Evolutionary conservation across 2,888 invertebrate species (phyloP).

Genomic region (Lepidochrysops patricia): DNA sequence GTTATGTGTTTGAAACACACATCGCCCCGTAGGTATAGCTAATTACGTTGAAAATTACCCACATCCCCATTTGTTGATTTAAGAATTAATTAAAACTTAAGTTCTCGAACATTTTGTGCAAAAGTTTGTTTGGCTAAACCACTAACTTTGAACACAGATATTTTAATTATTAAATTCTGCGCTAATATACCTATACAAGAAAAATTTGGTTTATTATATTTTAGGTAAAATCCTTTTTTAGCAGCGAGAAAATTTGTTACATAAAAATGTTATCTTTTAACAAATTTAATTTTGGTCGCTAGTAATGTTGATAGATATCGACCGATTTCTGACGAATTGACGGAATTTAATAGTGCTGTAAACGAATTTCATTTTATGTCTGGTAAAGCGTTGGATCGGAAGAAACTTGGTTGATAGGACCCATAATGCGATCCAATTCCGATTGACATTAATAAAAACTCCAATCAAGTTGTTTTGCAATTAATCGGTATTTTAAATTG

Average conservation of each 20-base stretch:
- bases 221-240: no score
- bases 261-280: no score
- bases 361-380: no score
- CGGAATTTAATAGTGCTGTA: no score
- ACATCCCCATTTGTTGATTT: background rate
- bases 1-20: background rate
- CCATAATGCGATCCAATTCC: background rate
- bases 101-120: background rate
- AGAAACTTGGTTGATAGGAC: no score
- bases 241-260: no score
- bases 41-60: constrained; percentile 2
- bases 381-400: no score
- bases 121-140: background rate
- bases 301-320: no score
- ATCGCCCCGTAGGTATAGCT: background rate
- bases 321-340: no score
- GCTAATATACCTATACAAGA: no score
- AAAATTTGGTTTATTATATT: no score
- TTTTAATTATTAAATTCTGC: background rate
- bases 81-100: constrained; percentile 12
- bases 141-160: background rate
- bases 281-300: no score
- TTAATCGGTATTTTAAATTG: background rate
- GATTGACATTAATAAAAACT: background rate
- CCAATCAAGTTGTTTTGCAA: background rate